Base-by-base conservation (phyloP, 2,888 invertebrate genomes). In the Macropis europaea region DNA sequence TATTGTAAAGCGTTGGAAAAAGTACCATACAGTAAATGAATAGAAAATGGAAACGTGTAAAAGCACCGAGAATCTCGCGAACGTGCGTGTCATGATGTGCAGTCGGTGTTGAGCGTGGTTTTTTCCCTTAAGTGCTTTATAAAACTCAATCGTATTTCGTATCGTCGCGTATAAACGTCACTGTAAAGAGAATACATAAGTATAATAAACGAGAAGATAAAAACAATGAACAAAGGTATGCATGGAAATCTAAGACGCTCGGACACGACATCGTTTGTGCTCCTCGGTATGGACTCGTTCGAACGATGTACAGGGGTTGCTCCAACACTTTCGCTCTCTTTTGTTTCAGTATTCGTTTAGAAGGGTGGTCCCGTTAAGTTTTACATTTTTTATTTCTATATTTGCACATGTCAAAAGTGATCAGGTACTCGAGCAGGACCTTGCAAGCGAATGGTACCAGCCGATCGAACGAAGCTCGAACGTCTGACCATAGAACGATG, bases 41-140 rank as follows among this genome's bases (percentile, higher is more conserved):
- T 2, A 32, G 4, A 6, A 24, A 30, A 19, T 43, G 19, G 43
- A 1, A 11, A 7, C 6, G 30, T 2, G 4, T 11, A 38, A 32
- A 48, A 56, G 60, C 56, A 64, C 56, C 62, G 72, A 76, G 74
- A 68, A 79, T 77, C 76, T 83, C 79, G 74, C 77, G 63, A 81
- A 76, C 59, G 59, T 17, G 52, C 74, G 79, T 79, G 34, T 34
- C 43, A 40, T 13, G 30, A 32, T 2, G 40, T 38, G 30, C 47
- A 72, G 82, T 84, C 82, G 79, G 79, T 82, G 82, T 28, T 38
- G 85, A 80, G 84, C 83, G 83, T 84, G 82, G 81, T 88, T 85
- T 86, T 84, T 86, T 87, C 88, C 88, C 86, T 86, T 82, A 88
- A 89, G 88, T 89, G 89, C 88, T 89, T 88, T 89, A 87, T 76